Conservation (phyloP, 2,888 invertebrate genomes). For the Monochamus alternatus region DNA sequence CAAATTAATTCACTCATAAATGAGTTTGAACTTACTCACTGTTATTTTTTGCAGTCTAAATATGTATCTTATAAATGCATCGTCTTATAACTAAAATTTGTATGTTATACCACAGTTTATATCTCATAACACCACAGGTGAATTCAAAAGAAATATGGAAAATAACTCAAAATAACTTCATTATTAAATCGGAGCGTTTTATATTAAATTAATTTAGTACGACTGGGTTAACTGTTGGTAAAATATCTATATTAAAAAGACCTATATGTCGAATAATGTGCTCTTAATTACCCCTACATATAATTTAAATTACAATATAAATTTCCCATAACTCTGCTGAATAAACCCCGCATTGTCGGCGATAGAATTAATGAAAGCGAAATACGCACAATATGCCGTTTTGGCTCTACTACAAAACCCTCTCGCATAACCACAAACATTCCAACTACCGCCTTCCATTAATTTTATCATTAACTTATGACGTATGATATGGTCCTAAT, state of each 20-base stretch:
- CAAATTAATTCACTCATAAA: no score
- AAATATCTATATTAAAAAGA: not conserved
- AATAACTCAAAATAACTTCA: not conserved
- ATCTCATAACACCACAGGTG: no score
- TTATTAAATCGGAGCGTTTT: not conserved
- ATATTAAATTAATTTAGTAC: not conserved
- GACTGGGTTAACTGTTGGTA: not conserved
- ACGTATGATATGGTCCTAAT: slow-evolving; percentile 29
- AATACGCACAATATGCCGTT: slow-evolving; percentile 29
- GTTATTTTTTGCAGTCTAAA: no score
- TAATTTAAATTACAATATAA: slow-evolving; percentile 21
- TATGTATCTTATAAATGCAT: no score
- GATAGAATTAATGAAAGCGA: slow-evolving; percentile 32
- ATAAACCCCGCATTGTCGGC: slow-evolving; percentile 20
- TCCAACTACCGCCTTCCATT: slow-evolving; percentile 24
- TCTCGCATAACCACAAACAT: slow-evolving; percentile 27
- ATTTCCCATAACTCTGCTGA: slow-evolving; percentile 26
- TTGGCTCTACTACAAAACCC: slow-evolving; percentile 20
- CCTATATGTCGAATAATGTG: not conserved
- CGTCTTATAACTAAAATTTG: no score
- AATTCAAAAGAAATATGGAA: not conserved
- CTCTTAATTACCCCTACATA: not conserved
- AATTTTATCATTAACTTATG: slow-evolving; percentile 32
- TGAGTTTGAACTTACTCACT: no score
- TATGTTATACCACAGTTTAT: no score